Base-by-base conservation (phyloP, 2,113 vertebrate species). In the Podarcis raffonei region DNA sequence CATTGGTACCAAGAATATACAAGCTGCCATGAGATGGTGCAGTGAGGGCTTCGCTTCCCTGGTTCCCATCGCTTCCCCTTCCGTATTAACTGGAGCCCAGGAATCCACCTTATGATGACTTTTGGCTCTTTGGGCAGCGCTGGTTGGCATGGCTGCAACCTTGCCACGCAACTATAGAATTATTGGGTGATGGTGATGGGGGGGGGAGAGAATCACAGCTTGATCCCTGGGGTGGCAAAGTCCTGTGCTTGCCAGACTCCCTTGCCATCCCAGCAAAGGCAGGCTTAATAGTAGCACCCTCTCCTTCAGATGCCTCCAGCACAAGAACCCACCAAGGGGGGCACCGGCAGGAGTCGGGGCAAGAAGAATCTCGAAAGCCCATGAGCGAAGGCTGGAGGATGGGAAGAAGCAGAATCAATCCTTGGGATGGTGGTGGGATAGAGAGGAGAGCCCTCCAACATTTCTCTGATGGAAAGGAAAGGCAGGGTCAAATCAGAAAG, bases 41-140 rank as follows among this genome's bases (percentile, higher is more conserved):
- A 95, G 90, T 90, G 87, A 71, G 1, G 76, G 89, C 85, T 83
- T 2, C 86, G 89, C 83, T 83, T 2, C 89, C 88, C 79, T 59
- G 93, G 2, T 84, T 93, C 90, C 91, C 93, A 87, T 79, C 85
- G 90, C 90, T 89, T 87, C 92, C 83, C 89, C 16, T 68, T 75
- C 48, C 80, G 77, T 90, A 76, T 42, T 35, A 32, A 23, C 72
- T 0, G 66, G 69, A 71, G 57, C 23, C 75, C 86, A 88, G 87
- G 83, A 37, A 90, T 66, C 62, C 86, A 89, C 62, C 76, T 71
- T 23, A 27, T 85, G 39, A 25, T 7, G 15, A 32, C 84, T 65
- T 27, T 62, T 66, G 37, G 35, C 20, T 42, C 37, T 15, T 32
- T 76, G 80, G 57, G 16, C 5, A 27, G 15, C 35, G 22, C 27